A percentile compares a stretch with the other conserved stretches of the same genome.
These are phyloP conservation scores for Sturnus vulgaris DNA, from an alignment of 2,113 vertebrate genomes.

Conservation along the genomic window DNA sequence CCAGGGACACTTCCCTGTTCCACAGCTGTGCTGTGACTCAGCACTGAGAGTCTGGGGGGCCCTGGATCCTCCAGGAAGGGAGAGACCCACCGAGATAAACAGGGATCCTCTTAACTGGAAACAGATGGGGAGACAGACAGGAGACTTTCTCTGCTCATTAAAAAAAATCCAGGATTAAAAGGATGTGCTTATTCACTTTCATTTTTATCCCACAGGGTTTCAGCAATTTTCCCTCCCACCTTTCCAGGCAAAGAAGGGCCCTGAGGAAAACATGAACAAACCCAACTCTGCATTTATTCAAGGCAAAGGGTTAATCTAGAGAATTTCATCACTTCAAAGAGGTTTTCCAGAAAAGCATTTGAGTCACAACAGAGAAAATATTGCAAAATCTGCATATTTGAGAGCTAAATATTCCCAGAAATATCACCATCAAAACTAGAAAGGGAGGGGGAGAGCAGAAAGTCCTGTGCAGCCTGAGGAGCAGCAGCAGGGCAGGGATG, in stretches of 20 bases:
- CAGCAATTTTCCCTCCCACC: not conserved
- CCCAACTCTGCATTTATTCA: not conserved
- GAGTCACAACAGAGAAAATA: not conserved
- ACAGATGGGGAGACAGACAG: not conserved
- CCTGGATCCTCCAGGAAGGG: not conserved
- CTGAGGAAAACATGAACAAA: not conserved
- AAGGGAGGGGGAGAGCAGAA: not conserved
- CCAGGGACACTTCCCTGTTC: not conserved
- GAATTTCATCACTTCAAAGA: not conserved
- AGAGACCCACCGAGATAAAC: not conserved
- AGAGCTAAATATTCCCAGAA: conserved; percentile 43
- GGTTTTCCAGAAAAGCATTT: not conserved
- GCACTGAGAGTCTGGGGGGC: not conserved
- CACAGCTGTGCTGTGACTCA: conserved; percentile 38
- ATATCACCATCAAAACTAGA: not conserved
- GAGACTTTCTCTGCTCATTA: not conserved
- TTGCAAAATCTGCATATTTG: conserved; percentile 44
- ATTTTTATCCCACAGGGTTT: not conserved
- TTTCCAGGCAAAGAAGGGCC: not conserved
- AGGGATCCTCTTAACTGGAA: not conserved
- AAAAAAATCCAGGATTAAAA: not conserved
- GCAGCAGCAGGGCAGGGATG: not conserved
- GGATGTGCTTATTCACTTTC: not conserved
- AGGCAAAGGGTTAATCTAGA: not conserved
- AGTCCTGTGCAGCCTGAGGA: not conserved